A percentile compares a stretch with the other conserved stretches of the same genome.
phyloP scores from a whole-genome alignment of 1,140 invertebrate species.

The Philopotamus ludificatus region DNA sequence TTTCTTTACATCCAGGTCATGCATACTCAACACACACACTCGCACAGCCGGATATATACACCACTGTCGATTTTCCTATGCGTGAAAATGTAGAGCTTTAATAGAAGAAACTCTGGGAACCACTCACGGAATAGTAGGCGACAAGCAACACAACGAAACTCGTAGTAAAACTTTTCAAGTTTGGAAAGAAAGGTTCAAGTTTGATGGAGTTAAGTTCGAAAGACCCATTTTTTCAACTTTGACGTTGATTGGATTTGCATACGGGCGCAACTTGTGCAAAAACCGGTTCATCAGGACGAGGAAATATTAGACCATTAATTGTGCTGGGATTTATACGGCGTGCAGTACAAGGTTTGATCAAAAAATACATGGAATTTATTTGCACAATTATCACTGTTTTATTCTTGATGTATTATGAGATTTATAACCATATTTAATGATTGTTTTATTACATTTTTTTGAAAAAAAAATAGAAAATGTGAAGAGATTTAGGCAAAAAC shows the following conservation, averaged over 20 bases:
- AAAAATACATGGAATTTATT: too few relatives aligned
- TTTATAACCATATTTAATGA: too few relatives aligned
- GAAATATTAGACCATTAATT: too few relatives aligned
- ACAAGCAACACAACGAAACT: slow-evolving; percentile 1
- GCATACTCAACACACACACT: neutral
- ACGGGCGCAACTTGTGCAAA: too few relatives aligned
- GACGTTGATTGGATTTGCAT: neutral
- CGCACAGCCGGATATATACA: neutral
- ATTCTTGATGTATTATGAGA: too few relatives aligned
- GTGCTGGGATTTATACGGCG: too few relatives aligned
- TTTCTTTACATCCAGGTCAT: slow-evolving; percentile 25
- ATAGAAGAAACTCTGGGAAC: slow-evolving; percentile 7
- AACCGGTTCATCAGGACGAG: too few relatives aligned
- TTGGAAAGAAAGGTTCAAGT: neutral
- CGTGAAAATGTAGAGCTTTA: neutral
- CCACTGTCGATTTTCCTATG: neutral
- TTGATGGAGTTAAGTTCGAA: neutral
- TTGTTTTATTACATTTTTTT: too few relatives aligned
- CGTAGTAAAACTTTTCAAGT: slow-evolving; percentile 6
- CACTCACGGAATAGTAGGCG: neutral
- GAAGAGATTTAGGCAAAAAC: too few relatives aligned
- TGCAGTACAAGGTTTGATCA: too few relatives aligned
- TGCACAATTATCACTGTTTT: too few relatives aligned
- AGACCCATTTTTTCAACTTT: neutral
- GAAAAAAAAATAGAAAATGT: too few relatives aligned